Base-by-base conservation (phyloP, 2,113 vertebrate genomes). In the Turdus rufiventris region DNA sequence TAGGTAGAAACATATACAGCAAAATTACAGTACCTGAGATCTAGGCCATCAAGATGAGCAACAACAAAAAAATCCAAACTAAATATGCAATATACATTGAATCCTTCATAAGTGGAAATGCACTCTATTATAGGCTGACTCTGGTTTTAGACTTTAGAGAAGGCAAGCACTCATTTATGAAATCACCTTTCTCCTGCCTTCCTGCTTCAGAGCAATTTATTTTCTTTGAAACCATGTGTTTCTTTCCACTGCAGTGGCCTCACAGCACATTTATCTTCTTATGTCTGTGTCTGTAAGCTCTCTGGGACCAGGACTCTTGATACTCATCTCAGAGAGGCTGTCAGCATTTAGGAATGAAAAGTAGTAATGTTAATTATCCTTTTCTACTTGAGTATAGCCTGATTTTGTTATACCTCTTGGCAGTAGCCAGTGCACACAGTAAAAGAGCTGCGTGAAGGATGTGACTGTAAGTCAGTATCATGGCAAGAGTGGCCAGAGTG, bases 111-210 rank as follows among this genome's bases (percentile, higher is more conserved):
- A 88, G 40, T 66, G 72, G 42, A 78, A 93, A 90, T 19, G 45
- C 31, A 70, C 21, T 88, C 81, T 40, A 76, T 91, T 91, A 73
- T 18, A 82, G 51, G 29, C n/a, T 54, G 26, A 76, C 28, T 87
- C 25, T 58, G 65, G 40, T 70, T 91, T 93, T 62, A 79, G 78
- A 76, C 40, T 83, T 88, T 3, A 53, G 19, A 96, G 63, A 83
- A 91, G 51, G 85, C 56, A 93, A 74, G 58, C 56, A 88, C n/a
- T 93, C 91, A 77, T 83, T 96, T 94, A 94, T 34, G 88, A 96
- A 97, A 97, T 75, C 93, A 89, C 93, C 67, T 29, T 85, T 93
- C 89, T 88, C 93, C 79, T 95, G 78, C 63, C 75, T 95, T 96
- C 93, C 88, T 93, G 82, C 65, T 90, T 93, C 13, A 91, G 40